Evolutionary conservation across 2,797 vertebrate species (phyloP).

Genomic region (Hephaestus fuliginosus): DNA sequence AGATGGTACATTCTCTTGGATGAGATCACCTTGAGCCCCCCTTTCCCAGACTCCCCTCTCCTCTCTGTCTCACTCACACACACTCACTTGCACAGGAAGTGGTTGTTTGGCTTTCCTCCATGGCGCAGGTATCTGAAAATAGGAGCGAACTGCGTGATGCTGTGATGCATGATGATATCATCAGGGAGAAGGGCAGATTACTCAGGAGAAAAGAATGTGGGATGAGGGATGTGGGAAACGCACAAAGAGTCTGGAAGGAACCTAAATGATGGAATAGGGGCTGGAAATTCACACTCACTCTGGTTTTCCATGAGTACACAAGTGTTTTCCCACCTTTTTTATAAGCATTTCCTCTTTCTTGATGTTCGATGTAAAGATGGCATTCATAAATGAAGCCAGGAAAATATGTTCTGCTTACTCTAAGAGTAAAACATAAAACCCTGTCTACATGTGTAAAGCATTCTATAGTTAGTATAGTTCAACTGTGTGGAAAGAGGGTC

Average conservation of each 20-base stretch:
- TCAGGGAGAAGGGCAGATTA: slow-evolving; percentile 76
- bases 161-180: slow-evolving; percentile 84
- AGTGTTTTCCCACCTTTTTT: slow-evolving; percentile 35
- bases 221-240: slow-evolving; percentile 75
- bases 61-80: slow-evolving; percentile 40
- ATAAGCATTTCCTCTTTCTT: slow-evolving; percentile 25
- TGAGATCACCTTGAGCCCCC: slow-evolving; percentile 58
- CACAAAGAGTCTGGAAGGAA: slow-evolving; percentile 48
- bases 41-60: slow-evolving; percentile 38
- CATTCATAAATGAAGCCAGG: slow-evolving; percentile 12
- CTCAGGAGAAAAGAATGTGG: slow-evolving; percentile 75
- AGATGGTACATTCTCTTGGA: slow-evolving; percentile 50
- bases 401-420: slow-evolving; percentile 8
- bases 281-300: slow-evolving; percentile 48
- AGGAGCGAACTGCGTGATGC: slow-evolving; percentile 77
- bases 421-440: background rate
- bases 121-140: slow-evolving; percentile 84
- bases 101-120: slow-evolving; percentile 77
- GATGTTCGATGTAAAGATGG: slow-evolving; percentile 28
- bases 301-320: slow-evolving; percentile 50
- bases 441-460: slow-evolving; percentile 4
- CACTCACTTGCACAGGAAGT: slow-evolving; percentile 72
- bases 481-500: background rate
- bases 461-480: slow-evolving; percentile 7
- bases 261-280: slow-evolving; percentile 39